A percentile compares a stretch with the other conserved stretches of the same genome.
Conservation (phyloP, 2,888 invertebrate genomes). For the Eulithis testata region DNA sequence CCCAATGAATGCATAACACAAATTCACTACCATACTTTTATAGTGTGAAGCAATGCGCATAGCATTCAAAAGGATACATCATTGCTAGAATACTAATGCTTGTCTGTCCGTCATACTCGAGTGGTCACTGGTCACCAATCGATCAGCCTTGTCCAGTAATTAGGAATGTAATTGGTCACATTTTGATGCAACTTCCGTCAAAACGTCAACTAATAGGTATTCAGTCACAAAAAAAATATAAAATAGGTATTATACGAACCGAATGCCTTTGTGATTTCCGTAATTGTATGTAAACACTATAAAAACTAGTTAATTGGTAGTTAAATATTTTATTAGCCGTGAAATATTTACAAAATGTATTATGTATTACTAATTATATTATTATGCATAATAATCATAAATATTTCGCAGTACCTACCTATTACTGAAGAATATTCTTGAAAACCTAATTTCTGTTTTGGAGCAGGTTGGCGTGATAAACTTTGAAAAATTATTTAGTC, state of each 20-base stretch:
- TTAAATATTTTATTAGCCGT: no score
- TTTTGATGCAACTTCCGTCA: constrained; percentile 25
- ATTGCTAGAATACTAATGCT: constrained; percentile 14
- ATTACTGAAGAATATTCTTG: constrained; percentile 11
- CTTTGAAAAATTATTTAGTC: no score
- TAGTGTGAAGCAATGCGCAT: not conserved
- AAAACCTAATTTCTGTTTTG: not conserved
- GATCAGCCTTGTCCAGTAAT: constrained; percentile 20
- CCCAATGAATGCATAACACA: not conserved
- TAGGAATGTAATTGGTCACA: constrained; percentile 18
- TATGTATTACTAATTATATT: no score
- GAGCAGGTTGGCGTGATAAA: no score
- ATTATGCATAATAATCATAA: no score
- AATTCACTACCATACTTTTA: not conserved
- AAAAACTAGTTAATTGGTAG: no score
- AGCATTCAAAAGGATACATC: constrained; percentile 14
- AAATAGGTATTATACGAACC: no score
- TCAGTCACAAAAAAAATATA: no score
- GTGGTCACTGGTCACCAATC: constrained; percentile 13
- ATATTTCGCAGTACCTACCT: constrained; percentile 1
- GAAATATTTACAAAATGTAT: no score
- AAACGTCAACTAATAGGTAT: not conserved
- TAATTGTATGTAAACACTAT: no score
- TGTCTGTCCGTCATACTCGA: constrained; percentile 16
- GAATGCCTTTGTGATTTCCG: no score